Evolutionary conservation across 2,113 vertebrate genomes (phyloP), one percentile per base, ranked within the genome.

Genomic region (Psammodynastes pulverulentus): DNA sequence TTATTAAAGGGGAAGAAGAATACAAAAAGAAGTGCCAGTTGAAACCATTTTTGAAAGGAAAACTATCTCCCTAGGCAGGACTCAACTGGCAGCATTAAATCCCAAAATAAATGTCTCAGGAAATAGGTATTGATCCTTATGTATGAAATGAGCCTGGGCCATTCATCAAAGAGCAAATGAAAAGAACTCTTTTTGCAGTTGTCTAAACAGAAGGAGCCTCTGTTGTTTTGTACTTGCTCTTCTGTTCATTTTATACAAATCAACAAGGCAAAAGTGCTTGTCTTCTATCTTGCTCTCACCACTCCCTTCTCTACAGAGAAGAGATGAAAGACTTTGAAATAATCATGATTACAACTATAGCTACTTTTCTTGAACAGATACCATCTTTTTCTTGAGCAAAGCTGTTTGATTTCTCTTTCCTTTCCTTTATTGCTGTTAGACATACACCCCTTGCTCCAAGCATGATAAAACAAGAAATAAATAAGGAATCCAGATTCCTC

Each of bases 111-210:
- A 95, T 95, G 89, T 93, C 94, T 95, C 90, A 29, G 87, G 94
- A 97, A 97, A 95, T 94, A 88, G 88, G 24, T 96, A 96, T 96
- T 96, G 96, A 96, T 96, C 91, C 72, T 95, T 93, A 49, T 17
- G 86, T 95, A 52, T 43, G 95, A 91, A 92, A 94, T 6, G 93
- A 62, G 62, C 15, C 87, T 94, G 96, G 95, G 21, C 91, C 91
- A 94, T 96, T 97, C 2, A 93, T 96, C 95, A 97, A 94, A 97
- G 84, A 79, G 5, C 91, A 95, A 54, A 86, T 72, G 88, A 89
- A 96, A 96, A 96, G 94, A 93, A 88, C 94, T 94, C 85, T 39
- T n/a, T 96, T 96, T 93, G 89, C 39, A 29, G n/a, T 93, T 88
- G 91, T 90, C 90, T 92, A 93, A 96, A 92, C 89, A 93, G 2